A percentile compares a stretch with the other conserved stretches of the same genome.
These are phyloP conservation scores for Oikopleura vanhoeffeni DNA, from an alignment of 23 tunicate species.

Conservation along the genomic window DNA sequence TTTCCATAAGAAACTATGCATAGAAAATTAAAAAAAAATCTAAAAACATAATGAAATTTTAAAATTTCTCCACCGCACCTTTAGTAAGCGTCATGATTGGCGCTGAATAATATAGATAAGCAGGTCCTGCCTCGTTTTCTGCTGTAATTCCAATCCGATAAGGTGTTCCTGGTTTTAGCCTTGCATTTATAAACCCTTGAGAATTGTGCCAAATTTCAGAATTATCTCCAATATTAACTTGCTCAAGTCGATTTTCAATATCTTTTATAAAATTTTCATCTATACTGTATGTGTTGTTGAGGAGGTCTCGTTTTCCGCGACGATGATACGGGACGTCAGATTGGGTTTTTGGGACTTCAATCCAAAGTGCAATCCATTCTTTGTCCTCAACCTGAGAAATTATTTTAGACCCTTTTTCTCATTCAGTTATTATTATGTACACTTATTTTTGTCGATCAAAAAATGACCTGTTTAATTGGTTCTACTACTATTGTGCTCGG, in stretches of 20 bases:
- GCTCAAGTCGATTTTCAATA: background rate
- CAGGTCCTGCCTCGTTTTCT: background rate
- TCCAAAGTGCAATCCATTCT: constrained; percentile 11
- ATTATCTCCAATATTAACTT: background rate
- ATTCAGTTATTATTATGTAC: too few relatives aligned
- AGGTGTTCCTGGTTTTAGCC: background rate
- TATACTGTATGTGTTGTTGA: background rate
- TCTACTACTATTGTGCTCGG: too few relatives aligned
- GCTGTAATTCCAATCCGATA: background rate
- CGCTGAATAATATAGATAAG: background rate
- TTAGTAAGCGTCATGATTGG: background rate
- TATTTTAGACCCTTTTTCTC: too few relatives aligned
- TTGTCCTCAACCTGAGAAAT: background rate
- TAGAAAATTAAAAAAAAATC: too few relatives aligned
- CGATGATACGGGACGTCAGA: background rate
- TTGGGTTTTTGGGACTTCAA: background rate
- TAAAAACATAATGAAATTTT: too few relatives aligned
- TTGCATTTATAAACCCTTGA: background rate
- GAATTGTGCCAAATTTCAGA: background rate
- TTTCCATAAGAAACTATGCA: too few relatives aligned
- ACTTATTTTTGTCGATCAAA: too few relatives aligned
- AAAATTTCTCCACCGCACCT: too few relatives aligned
- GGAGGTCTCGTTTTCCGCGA: background rate
- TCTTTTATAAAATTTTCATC: background rate
- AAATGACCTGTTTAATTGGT: too few relatives aligned